Conservation (phyloP, 2,888 invertebrate genomes). For the Amblyjoppa fuscipennis region DNA sequence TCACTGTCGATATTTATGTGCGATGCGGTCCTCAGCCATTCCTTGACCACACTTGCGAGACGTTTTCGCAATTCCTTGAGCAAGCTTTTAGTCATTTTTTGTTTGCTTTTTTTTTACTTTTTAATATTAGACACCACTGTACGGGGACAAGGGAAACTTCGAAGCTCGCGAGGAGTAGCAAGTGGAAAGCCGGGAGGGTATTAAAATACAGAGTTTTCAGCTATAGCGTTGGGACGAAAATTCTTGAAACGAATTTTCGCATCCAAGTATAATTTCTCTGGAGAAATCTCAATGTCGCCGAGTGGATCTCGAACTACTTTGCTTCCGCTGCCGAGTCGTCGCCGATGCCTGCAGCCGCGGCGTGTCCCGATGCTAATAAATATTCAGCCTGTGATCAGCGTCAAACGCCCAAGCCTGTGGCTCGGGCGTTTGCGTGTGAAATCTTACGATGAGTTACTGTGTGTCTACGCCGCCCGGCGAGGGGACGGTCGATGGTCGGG, state of each 20-base stretch:
- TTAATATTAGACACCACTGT: no score
- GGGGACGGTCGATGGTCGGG: constrained; percentile 14
- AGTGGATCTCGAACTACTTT: constrained; percentile 34
- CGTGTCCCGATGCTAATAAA: constrained; percentile 71
- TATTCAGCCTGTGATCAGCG: constrained; percentile 73
- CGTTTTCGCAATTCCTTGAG: no score
- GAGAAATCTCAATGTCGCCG: constrained; percentile 69
- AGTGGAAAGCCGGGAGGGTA: constrained; percentile 4
- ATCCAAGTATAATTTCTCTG: constrained; percentile 68
- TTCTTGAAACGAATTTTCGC: constrained; percentile 50
- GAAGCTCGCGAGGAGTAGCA: background rate
- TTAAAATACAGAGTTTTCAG: constrained; percentile 11
- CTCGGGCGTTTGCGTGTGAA: constrained; percentile 67
- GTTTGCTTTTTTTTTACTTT: no score
- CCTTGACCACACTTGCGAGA: no score
- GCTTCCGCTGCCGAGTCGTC: constrained; percentile 14
- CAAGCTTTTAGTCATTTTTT: no score
- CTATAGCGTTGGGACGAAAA: constrained; percentile 29
- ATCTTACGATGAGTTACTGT: constrained; percentile 62
- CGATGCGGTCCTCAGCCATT: no score
- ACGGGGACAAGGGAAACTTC: background rate
- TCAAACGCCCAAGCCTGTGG: constrained; percentile 5
- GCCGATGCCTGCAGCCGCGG: constrained; percentile 40
- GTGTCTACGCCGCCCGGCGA: background rate
- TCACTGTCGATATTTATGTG: no score